Evolutionary conservation across 2,113 vertebrate species (phyloP).

Genomic region (Struthidea cinerea): DNA sequence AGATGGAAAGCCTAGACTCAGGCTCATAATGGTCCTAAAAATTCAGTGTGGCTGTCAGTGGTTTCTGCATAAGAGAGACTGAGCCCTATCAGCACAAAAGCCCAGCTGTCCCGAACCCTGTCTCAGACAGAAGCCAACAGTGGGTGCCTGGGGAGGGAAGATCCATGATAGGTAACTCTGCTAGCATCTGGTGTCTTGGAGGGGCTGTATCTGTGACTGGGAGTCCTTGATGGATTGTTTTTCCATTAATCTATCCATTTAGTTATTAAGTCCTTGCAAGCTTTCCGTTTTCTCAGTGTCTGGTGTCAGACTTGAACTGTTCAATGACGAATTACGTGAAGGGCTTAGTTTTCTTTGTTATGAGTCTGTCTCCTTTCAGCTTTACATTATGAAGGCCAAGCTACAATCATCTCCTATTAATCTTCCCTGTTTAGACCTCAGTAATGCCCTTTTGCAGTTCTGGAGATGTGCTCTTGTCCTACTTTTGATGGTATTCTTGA

Average conservation of each 20-base stretch:
- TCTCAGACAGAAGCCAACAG: not conserved
- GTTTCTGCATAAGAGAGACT: not conserved
- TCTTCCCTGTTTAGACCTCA: conserved; percentile 20
- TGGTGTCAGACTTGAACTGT: not conserved
- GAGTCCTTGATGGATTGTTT: not conserved
- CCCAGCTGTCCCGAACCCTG: not conserved
- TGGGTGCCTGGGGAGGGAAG: not conserved
- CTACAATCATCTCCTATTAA: not conserved
- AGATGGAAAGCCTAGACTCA: not conserved
- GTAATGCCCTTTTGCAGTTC: not conserved
- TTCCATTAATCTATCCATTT: not conserved
- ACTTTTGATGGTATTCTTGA: not conserved
- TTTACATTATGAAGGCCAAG: not conserved
- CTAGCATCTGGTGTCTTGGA: not conserved
- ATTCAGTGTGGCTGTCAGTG: not conserved
- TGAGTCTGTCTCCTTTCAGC: not conserved
- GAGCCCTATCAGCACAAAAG: not conserved
- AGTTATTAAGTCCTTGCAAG: not conserved
- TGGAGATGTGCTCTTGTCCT: not conserved
- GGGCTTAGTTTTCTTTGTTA: not conserved
- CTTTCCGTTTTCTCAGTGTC: not conserved
- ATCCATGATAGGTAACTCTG: not conserved
- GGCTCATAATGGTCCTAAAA: not conserved
- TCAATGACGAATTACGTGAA: not conserved
- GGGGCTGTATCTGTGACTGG: not conserved